phyloP scores from a whole-genome alignment of 1,140 invertebrate species.

The Nephila pilipes region DNA sequence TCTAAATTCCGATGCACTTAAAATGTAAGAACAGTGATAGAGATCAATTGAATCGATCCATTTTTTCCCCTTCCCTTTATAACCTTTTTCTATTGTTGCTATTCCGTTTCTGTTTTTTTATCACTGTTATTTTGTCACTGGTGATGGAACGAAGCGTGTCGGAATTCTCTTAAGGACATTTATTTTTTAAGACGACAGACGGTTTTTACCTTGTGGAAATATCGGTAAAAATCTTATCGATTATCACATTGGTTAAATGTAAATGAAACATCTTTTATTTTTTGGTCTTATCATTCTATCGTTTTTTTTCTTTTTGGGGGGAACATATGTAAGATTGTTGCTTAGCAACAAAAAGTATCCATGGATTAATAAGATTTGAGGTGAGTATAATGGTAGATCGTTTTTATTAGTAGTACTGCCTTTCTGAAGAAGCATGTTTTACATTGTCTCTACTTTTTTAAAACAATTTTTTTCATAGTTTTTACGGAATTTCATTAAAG shows the following conservation, averaged over 20 bases:
- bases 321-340: conserved; percentile 10
- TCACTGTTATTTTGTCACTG: background rate
- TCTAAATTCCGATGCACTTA: conserved; percentile 19
- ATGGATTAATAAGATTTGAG: background rate
- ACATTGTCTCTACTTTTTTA: background rate
- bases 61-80: background rate
- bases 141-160: conserved; percentile 10
- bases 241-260: conserved; percentile 36
- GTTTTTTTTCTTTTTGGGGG: background rate
- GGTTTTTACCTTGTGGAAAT: conserved; percentile 11
- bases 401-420: background rate
- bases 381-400: background rate
- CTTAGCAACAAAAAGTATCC: conserved; percentile 18
- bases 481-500: too few relatives aligned
- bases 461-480: background rate
- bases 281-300: background rate
- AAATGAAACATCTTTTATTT: conserved; percentile 33
- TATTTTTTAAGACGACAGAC: conserved; percentile 15
- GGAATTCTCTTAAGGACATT: background rate
- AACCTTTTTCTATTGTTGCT: background rate
- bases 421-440: background rate
- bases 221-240: conserved; percentile 29
- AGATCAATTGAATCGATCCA: conserved; percentile 4
- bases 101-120: background rate
- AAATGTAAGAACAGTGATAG: conserved; percentile 1